These are phyloP conservation scores for Himalopsyche kuldschensis DNA, from an alignment of 2,888 invertebrate species.

Conservation along the genomic window DNA sequence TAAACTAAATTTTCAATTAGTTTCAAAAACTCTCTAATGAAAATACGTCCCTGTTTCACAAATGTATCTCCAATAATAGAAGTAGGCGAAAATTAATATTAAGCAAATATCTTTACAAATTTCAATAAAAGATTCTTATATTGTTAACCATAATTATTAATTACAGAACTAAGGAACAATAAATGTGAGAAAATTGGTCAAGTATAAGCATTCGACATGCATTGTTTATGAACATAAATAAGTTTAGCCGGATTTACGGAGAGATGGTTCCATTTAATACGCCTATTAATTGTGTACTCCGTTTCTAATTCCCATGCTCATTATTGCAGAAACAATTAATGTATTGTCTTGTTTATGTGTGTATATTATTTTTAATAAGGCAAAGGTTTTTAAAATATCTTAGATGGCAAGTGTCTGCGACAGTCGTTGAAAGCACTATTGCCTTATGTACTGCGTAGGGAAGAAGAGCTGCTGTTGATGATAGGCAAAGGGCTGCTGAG, in stretches of 20 bases:
- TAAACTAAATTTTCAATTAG: too few species aligned
- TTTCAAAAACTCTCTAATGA: too few species aligned
- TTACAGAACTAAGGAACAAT: not conserved
- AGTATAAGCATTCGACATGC: not conserved
- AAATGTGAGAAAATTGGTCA: not conserved
- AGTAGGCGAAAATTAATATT: too few species aligned
- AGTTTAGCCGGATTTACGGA: not conserved
- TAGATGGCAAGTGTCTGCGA: not conserved
- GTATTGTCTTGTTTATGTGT: not conserved
- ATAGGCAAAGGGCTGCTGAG: slow-evolving; percentile 31
- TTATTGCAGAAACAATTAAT: not conserved
- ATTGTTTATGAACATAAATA: not conserved
- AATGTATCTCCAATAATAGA: too few species aligned
- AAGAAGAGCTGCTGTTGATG: slow-evolving; percentile 34
- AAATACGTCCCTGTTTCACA: too few species aligned
- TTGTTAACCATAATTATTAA: too few species aligned
- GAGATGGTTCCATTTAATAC: not conserved
- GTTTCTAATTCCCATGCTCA: not conserved
- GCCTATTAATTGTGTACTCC: not conserved
- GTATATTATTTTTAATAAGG: not conserved
- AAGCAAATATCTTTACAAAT: too few species aligned
- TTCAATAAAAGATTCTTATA: too few species aligned
- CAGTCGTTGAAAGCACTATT: slow-evolving; percentile 1
- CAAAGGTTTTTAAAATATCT: not conserved
- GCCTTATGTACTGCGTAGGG: slow-evolving; percentile 26